Conservation (phyloP, 2,888 invertebrate species). For the Andricus curvator region DNA sequence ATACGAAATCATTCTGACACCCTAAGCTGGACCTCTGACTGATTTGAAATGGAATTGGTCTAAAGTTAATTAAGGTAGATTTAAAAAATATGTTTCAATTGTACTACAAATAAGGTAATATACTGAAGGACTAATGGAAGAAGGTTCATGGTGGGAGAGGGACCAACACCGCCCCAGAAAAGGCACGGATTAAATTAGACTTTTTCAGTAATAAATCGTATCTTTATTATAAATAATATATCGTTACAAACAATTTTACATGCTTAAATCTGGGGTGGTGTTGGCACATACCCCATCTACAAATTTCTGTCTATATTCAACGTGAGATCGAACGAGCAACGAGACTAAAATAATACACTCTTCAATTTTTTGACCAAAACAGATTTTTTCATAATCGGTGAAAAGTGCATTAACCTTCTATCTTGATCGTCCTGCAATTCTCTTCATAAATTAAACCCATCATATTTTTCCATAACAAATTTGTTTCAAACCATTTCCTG, state of each 20-base stretch:
- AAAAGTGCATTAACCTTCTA: neutral
- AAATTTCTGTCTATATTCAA: constrained; percentile 16
- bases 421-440: no score
- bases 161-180: constrained; percentile 60
- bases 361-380: no score
- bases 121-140: constrained; percentile 23
- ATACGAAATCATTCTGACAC: no score
- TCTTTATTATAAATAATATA: constrained; percentile 53
- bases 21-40: no score
- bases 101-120: neutral
- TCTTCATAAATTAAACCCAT: no score
- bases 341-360: neutral
- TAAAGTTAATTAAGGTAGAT: no score
- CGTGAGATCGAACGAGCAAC: constrained; percentile 16
- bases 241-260: constrained; percentile 40
- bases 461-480: no score
- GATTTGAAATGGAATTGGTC: no score
- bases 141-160: constrained; percentile 50
- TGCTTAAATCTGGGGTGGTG: constrained; percentile 29
- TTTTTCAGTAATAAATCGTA: constrained; percentile 48
- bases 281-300: constrained; percentile 35
- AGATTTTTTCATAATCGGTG: neutral
- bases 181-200: constrained; percentile 45
- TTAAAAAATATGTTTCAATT: no score
- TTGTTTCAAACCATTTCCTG: no score